phyloP scores from a whole-genome alignment of 2,797 vertebrate species.

The Sebastes kiyomatsui region DNA sequence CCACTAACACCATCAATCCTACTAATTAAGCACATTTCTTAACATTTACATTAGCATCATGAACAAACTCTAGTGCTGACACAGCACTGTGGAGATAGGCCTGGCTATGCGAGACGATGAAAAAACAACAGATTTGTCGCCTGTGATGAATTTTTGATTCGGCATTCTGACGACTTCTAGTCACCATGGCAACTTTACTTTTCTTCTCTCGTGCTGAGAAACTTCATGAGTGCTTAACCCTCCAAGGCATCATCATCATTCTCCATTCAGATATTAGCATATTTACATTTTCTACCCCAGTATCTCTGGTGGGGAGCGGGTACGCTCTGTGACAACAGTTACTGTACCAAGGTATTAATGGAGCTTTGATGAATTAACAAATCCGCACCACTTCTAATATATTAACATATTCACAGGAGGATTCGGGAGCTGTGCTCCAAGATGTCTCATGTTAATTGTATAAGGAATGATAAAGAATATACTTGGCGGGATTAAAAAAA shows the following conservation, averaged over 20 bases:
- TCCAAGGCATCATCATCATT: constrained; percentile 35
- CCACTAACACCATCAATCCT: background rate
- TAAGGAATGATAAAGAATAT: constrained; percentile 51
- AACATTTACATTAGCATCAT: background rate
- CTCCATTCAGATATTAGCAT: constrained; percentile 38
- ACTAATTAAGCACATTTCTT: constrained; percentile 1
- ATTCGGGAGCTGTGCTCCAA: constrained; percentile 13
- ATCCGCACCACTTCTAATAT: constrained; percentile 44
- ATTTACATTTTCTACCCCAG: constrained; percentile 37
- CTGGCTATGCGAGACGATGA: background rate
- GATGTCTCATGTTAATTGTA: constrained; percentile 53
- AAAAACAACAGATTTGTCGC: background rate
- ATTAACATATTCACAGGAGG: constrained; percentile 59
- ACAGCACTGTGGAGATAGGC: background rate
- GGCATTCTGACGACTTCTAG: background rate
- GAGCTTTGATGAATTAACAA: constrained; percentile 64
- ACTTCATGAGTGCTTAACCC: constrained; percentile 19
- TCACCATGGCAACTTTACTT: constrained; percentile 36
- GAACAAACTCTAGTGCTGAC: background rate
- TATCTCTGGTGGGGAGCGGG: constrained; percentile 15
- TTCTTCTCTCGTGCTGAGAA: background rate
- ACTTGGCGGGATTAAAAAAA: constrained; percentile 54
- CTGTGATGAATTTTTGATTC: constrained; percentile 2
- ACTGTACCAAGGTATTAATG: constrained; percentile 49
- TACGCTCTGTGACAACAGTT: constrained; percentile 33